Base-by-base conservation (phyloP, 92 coral and sea anemone species). In the Heliopora coerulea region DNA sequence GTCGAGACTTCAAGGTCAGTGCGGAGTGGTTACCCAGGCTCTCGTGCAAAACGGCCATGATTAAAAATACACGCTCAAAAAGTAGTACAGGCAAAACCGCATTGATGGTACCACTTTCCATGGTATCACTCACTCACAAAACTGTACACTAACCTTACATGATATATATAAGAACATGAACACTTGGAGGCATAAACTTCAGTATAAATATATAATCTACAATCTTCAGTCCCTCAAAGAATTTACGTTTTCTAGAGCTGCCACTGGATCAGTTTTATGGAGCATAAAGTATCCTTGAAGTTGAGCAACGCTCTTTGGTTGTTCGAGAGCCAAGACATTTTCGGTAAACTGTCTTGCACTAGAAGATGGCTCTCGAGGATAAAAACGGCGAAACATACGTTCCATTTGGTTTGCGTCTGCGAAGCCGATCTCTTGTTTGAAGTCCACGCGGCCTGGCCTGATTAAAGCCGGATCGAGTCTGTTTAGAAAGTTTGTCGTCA, bases 381-480 rank as follows among this genome's bases (percentile, higher is more conserved):
- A 93, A 63, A 93, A 93, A 29, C 98, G 89, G 12, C 40, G 56
- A 68, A 74, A 89, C 98, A 93, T 93, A 50, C 88, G 80, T 56
- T 46, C 65, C 6, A 93, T 73, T 79, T 93, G 98, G 72, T 74
- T 65, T 54, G 67, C 54, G 23, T 96, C 88, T 20, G 98, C 98
- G 62, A 82, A 83, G 78, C 75, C 91, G 12, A 93, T 93, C 65
- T 87, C 91, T 73, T 90, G 91, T 73, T 89, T 88, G 78, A 89
- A 56, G 69, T 93, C 98, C 21, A 93, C 98, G 21, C 98, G 86
- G 64, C 98, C 98, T 2, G 98, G 98, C 30, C 98, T 87, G 52
- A 93, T 90, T 40, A 93, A 93, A 19, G 98, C 98, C 59, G 96
- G 88, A 67, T 93, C 98, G 26, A 93, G 95, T 63, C 91, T 87